Evolutionary conservation across 2,113 vertebrate species (phyloP).

Genomic region (Caranx melampygus): DNA sequence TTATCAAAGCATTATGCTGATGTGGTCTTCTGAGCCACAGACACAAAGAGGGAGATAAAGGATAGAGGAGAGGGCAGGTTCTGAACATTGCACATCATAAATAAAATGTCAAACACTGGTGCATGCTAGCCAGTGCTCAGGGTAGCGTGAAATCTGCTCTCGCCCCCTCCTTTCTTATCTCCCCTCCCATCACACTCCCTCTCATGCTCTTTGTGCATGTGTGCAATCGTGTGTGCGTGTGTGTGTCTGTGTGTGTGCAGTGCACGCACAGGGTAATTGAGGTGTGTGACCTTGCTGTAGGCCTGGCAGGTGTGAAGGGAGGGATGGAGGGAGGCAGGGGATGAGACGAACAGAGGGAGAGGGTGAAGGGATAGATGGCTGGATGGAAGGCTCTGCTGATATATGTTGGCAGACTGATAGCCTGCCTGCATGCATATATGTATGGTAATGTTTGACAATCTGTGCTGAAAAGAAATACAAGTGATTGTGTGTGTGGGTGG

Average conservation of each 20-base stretch:
- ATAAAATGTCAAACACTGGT: constrained; percentile 80
- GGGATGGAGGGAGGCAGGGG: constrained; percentile 33
- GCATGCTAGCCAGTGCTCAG: constrained; percentile 76
- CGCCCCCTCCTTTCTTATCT: constrained; percentile 67
- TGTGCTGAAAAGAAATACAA: constrained; percentile 47
- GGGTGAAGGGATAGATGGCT: constrained; percentile 16
- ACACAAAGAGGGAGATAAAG: constrained; percentile 48
- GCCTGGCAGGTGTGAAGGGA: constrained; percentile 78
- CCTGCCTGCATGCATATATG: constrained; percentile 51
- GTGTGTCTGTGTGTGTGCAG: constrained; percentile 30
- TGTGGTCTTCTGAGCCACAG: constrained; percentile 17
- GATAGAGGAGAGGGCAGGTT: constrained; percentile 40
- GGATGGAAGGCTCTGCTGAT: constrained; percentile 48
- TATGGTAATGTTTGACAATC: constrained; percentile 60
- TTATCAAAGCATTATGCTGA: constrained; percentile 11
- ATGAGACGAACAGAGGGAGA: constrained; percentile 48
- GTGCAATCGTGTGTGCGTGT: constrained; percentile 14
- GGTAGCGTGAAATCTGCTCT: constrained; percentile 78
- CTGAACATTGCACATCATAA: constrained; percentile 76
- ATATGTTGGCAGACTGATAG: constrained; percentile 48
- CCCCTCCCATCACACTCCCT: constrained; percentile 51
- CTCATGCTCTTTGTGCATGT: constrained; percentile 49
- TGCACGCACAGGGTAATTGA: constrained; percentile 69
- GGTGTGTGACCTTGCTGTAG: constrained; percentile 82
- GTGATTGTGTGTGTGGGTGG: constrained; percentile 43